Evolutionary conservation across 2,888 invertebrate species (phyloP).

Genomic region (Eupithecia dodoneata): DNA sequence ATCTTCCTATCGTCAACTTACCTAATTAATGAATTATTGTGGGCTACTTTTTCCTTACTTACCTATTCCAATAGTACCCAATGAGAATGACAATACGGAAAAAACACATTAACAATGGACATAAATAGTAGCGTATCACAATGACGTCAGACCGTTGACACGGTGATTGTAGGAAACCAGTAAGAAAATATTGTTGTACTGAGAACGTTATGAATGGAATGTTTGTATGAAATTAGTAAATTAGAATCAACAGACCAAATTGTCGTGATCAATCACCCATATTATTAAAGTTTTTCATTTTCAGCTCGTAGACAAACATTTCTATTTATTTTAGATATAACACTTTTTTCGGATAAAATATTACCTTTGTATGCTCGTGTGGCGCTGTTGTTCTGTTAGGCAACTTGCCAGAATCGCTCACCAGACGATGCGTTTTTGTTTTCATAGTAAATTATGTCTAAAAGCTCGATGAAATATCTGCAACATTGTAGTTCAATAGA

Average conservation of each 20-base stretch:
- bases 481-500: conserved; percentile 41
- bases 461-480: conserved; percentile 40
- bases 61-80: not conserved
- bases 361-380: conserved; percentile 40
- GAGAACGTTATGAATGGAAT: conserved; percentile 39
- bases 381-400: conserved; percentile 46
- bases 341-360: conserved; percentile 48
- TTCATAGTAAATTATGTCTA: conserved; percentile 49
- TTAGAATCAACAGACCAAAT: not conserved
- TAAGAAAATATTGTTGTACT: conserved; percentile 38
- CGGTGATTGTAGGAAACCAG: conserved; percentile 51
- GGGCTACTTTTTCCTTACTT: not conserved
- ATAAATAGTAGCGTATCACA: conserved; percentile 50
- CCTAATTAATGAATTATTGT: not conserved
- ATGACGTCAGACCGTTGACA: conserved; percentile 58
- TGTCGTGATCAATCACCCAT: not conserved
- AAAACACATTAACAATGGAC: conserved; percentile 47
- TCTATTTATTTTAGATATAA: conserved; percentile 52
- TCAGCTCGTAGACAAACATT: conserved; percentile 15
- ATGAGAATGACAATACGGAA: not conserved
- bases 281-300: not conserved
- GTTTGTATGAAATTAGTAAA: not conserved
- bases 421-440: conserved; percentile 52
- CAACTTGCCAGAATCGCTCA: conserved; percentile 56
- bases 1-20: not conserved